Evolutionary conservation across 2,113 vertebrate genomes (phyloP), one percentile per base, ranked within the genome.

Genomic region (Scolopax mira): DNA sequence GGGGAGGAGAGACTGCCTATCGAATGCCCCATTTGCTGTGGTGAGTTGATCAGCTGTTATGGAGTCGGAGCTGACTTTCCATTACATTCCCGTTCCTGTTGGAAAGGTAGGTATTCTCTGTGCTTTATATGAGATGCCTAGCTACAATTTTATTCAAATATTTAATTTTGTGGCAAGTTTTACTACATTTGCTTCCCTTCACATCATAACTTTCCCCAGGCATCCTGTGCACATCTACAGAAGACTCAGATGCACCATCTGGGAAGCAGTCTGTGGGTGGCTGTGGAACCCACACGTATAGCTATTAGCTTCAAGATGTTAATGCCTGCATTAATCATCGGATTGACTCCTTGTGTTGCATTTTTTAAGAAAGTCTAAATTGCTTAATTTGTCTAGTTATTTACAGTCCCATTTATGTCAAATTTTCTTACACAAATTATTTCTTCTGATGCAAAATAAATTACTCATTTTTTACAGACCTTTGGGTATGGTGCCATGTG

Each of bases 341-440:
- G 51, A 73, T 69, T 62, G 55, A 75, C 66, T 96, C 35, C 23
- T 83, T 66, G 67, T 79, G 77, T 48, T 95, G 66, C 31, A n/a
- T 89, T 92, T 89, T 90, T 46, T 18, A 73, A 92, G 83, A 90
- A 95, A 35, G 72, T 13, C 65, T 65, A 61, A 79, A 85, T 73
- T 73, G 37, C 51, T 94, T 93, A 88, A 78, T 94, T 94, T 88
- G 35, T 79, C 46, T 91, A 93, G 91, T 94, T 95, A 90, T 90
- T 95, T 92, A 66, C 65, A 73, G 15, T 74, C 71, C 33, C 37
- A 54, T 91, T 95, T 93, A 88, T 82, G 85, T 27, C 17, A 83
- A 65, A 9, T 85, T 95, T 90, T 89, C 69, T 88, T 91, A 81
- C 39, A 84, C 37, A 44, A 85, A 73, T 97, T 87, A 72, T 95